These are phyloP conservation scores for Phortica okadai DNA, from an alignment of 2,888 invertebrate species.

Conservation along the genomic window DNA sequence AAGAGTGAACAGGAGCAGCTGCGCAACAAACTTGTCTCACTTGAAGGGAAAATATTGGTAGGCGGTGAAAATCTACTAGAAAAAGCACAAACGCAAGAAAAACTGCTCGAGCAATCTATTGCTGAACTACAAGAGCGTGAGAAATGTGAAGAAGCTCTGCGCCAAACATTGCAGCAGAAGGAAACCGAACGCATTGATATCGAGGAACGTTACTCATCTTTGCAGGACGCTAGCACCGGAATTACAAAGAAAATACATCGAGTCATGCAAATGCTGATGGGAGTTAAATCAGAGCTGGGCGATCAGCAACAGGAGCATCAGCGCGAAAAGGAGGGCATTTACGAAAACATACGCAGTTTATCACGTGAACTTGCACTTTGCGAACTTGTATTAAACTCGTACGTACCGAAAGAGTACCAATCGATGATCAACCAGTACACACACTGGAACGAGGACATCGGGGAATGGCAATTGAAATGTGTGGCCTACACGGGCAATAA, in stretches of 20 bases:
- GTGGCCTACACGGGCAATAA: constrained; percentile 99
- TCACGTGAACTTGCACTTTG: constrained; percentile 94
- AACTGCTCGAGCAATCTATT: constrained; percentile 91
- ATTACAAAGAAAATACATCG: constrained; percentile 95
- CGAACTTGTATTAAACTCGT: constrained; percentile 92
- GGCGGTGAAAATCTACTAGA: constrained; percentile 99
- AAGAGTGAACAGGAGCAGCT: constrained; percentile 89
- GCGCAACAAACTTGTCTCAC: constrained; percentile 88
- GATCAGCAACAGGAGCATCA: constrained; percentile 96
- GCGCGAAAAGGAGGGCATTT: constrained; percentile 95
- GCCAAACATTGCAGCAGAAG: constrained; percentile 89
- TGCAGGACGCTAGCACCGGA: constrained; percentile 96
- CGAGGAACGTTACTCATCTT: constrained; percentile 94
- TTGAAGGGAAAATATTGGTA: constrained; percentile 97
- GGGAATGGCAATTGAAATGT: constrained; percentile 98
- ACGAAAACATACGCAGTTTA: constrained; percentile 94
- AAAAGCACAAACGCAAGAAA: constrained; percentile 95
- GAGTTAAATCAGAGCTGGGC: constrained; percentile 88
- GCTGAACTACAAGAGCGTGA: constrained; percentile 87
- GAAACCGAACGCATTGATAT: constrained; percentile 95
- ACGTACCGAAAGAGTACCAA: constrained; percentile 95
- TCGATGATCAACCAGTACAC: constrained; percentile 93
- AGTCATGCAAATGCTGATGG: constrained; percentile 90
- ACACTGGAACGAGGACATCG: constrained; percentile 98
- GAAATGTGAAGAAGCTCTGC: constrained; percentile 87